Evolutionary conservation across 2,888 invertebrate species (phyloP), one percentile per base, ranked within the genome.

Genomic region (Sphaerophoria taeniata): DNA sequence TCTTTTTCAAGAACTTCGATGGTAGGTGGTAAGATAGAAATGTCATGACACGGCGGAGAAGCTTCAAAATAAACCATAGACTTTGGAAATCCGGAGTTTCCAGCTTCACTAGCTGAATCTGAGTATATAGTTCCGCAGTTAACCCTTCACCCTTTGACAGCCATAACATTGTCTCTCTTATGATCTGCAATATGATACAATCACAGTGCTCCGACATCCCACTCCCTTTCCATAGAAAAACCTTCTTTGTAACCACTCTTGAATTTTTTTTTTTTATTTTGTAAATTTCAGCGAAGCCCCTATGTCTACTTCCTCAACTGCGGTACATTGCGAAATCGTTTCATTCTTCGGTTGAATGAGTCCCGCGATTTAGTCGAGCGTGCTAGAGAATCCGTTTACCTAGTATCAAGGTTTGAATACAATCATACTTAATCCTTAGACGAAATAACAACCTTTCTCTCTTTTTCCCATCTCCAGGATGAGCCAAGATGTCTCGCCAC

Each of bases 221-320:
- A 11, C 45, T 61, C 31, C 3, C 4, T 55, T 55, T 5, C n/a
- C 33, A 55, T 31, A 55, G 9, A 2, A 24, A 24, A 2, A 24
- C 2, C 24, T 31, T 55, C 33, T 11, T 33, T 6, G 33, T 55
- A 6, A 16, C 3, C 16, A 24, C 3, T 31, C 24, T 5, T 31
- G 11, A 53, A 43, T 3, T 53, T 53, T 43, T 71, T 47, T 58
- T 47, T 74, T 70, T 56, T 56, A n/a, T 6, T 81, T 49, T 70
- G 3, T 43, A 3, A 31, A 74, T 87, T 87, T 72, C 88, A 92
- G 92, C 90, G 91, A 79, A 92, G 91, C 88, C 90, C 92, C 7
- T 92, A 92, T 86, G 90, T 92, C 53, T 92, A 92, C 80, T 92
- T 92, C 82, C 88, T 92, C 7, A 92, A 92, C 87, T 92, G 92